phyloP scores from a whole-genome alignment of 2,888 invertebrate genomes.

The Hypercompe scribonia region DNA sequence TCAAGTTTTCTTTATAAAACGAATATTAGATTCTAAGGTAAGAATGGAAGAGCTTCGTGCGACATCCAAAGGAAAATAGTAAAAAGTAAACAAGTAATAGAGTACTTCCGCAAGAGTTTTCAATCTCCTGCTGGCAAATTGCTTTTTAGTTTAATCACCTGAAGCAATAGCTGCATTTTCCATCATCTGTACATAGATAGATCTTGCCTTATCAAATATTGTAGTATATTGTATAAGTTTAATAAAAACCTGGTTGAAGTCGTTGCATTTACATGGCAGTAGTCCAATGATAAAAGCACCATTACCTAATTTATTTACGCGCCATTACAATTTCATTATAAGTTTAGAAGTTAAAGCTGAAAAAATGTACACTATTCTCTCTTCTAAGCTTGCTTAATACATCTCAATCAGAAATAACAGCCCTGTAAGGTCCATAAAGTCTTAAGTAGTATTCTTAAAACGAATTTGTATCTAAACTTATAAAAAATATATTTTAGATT shows the following conservation, averaged over 20 bases:
- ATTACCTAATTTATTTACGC: too few species aligned
- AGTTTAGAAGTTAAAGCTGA: too few species aligned
- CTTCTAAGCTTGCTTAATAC: too few species aligned
- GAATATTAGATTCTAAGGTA: background rate
- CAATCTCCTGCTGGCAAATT: background rate
- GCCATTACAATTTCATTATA: too few species aligned
- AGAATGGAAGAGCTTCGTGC: background rate
- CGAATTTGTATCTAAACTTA: background rate
- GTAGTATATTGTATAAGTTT: background rate
- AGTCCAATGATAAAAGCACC: too few species aligned
- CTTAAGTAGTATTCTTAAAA: too few species aligned
- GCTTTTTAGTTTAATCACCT: background rate
- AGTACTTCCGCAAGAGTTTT: background rate
- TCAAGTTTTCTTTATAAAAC: background rate
- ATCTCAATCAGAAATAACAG: too few species aligned
- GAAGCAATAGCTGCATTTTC: background rate
- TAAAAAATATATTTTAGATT: background rate
- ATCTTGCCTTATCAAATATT: background rate
- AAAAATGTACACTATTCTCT: too few species aligned
- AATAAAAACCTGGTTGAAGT: background rate
- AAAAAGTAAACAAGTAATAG: conserved; percentile 2
- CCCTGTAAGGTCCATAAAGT: too few species aligned
- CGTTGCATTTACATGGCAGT: too few species aligned
- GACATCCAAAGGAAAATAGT: background rate
- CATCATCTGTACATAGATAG: background rate